These are phyloP conservation scores for Muricea muricata DNA, from an alignment of 92 coral and sea anemone genomes.

Conservation along the genomic window DNA sequence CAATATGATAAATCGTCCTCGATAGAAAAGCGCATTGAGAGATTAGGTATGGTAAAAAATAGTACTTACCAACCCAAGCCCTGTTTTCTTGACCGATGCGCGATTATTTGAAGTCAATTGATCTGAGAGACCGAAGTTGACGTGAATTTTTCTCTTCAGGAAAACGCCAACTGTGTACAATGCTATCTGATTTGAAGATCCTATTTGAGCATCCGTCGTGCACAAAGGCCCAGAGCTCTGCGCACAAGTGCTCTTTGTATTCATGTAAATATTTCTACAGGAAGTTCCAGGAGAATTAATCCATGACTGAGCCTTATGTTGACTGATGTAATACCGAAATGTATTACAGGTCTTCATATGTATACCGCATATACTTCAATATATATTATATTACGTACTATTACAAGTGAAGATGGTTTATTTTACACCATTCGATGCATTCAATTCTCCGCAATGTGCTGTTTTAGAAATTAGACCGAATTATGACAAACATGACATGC, in stretches of 20 bases:
- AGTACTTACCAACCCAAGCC: neutral
- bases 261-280: neutral
- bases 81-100: neutral
- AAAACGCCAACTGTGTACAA: neutral
- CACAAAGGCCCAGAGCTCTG: neutral
- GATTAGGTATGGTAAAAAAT: neutral
- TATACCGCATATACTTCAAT: no score
- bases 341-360: no score
- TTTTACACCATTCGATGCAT: no score
- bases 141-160: neutral
- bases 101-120: neutral
- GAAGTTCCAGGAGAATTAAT: slow-evolving; percentile 7
- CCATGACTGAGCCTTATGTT: neutral
- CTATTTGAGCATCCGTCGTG: neutral
- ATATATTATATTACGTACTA: no score
- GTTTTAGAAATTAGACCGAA: no score
- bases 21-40: neutral
- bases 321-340: neutral
- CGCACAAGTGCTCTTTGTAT: slow-evolving; percentile 18
- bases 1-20: no score
- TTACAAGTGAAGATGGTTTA: no score
- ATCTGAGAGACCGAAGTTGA: neutral
- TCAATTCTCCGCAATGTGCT: no score
- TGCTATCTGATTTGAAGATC: neutral
- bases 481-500: no score